Base-by-base conservation (phyloP, 2,797 vertebrate genomes). In the Moxostoma hubbsi region DNA sequence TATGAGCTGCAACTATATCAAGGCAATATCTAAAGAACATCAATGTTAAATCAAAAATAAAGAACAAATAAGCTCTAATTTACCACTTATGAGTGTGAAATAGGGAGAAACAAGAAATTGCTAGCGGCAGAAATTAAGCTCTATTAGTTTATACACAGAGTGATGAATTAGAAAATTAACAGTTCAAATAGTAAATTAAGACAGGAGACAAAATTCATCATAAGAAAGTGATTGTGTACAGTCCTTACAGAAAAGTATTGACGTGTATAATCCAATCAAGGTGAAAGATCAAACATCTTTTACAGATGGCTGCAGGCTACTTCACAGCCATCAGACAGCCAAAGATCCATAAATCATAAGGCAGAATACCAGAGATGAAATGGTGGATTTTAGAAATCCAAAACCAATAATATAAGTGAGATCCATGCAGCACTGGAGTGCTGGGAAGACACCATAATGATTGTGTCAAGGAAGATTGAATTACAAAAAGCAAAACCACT, bases 1-100 rank as follows among this genome's bases (percentile, higher is more conserved):
- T 55, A 51, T 57, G 55, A 68, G 54, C 62, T 49, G 65, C 4
- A 15, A 36, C 36, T 3, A 70, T 24, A 81, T 72, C 76, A 81
- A 77, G 61, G 83, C 78, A 87, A 85, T 82, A 86, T 87, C 84
- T 84, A 82, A 88, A 91, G 59, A 87, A 76, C 85, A 84, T 82
- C 85, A 83, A 81, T 77, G 87, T 85, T 86, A 84, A 86, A 79
- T 80, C 87, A 82, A 68, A 81, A 64, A 84, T 76, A 82, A 67
- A 85, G 51, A 82, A 81, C 81, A 86, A 81, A 83, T 51, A 43
- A 74, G 79, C 73, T 72, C 85, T 85, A 86, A 16, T 47, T 81
- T 68, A 78, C 84, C 83, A 68, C 76, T 45, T 16, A 70, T 12
- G 67, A 75, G 11, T 71, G 73, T 64, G 15, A 18, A 76, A 59